Evolutionary conservation across 2,113 vertebrate genomes (phyloP), one percentile per base, ranked within the genome.

Genomic region (Corynorhinus townsendii): DNA sequence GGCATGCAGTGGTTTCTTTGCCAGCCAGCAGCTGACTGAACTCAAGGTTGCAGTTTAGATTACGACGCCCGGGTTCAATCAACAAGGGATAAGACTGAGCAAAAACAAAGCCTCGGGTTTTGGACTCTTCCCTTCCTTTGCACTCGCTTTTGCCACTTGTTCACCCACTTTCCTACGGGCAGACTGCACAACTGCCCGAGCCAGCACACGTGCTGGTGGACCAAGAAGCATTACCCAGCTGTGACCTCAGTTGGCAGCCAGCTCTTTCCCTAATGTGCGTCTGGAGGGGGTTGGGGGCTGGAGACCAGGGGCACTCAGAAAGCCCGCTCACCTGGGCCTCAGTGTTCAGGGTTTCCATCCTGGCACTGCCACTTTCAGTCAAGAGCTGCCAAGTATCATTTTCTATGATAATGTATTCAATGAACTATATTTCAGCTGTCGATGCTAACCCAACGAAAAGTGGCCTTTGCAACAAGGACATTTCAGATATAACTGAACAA

Each of bases 401-500:
- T 68, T 90, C 54, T 33, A 6, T 12, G 33, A 26, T 49, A 69
- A 45, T 0, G 1, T 75, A 68, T 24, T 84, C 16, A 26, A 3
- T 10, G 20, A 30, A 86, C 56, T 73, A 62, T 26, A 19, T 73
- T 85, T 73, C 52, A 72, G 62, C 26, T 49, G 17, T 52, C 64
- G n/a, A 86, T 22, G 30, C 72, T 28, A 40, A 14, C 69, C 47
- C 62, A 64, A 26, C 28, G 64, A 62, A 72, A 80, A 22, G 38
- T 49, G 38, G 20, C 30, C 38, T 90, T 91, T 28, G 2, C 85
- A 66, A 45, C 28, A 20, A 82, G 52, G 52, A 45, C 11, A 47
- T 77, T 92, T 89, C 22, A 83, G 28, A 91, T 77, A 24, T 20
- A 24, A 54, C 66, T 71, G 73, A n/a, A n/a, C 72, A 76, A 56